Base-by-base conservation (phyloP, 2,113 vertebrate genomes). In the Xenotilapia flavipinnis region DNA sequence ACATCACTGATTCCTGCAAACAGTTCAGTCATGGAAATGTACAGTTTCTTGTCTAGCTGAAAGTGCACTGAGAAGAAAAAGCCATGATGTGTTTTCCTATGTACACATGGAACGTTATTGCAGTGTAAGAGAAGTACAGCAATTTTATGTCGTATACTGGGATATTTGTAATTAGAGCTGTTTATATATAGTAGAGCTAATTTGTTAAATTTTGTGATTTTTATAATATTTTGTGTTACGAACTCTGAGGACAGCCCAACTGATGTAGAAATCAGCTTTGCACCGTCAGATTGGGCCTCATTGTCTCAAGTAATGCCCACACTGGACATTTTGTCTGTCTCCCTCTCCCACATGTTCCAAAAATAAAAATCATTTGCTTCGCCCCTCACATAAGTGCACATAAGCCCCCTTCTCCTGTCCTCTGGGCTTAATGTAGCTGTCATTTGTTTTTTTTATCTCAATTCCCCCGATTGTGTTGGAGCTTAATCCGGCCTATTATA, bases 311-410 rank as follows among this genome's bases (percentile, higher is more conserved):
- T 9, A 12, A 40, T 81, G 31, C 81, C 51, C 31, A 70, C 53
- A 23, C 83, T 70, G 88, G 58, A 82, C 79, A 83, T 40, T 58
- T 84, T 86, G 87, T 91, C 88, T 87, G 36, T 54, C 45, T 84
- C 45, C 26, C 38, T 80, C 38, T 45, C 23, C 55, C 86, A 84
- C 80, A 83, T 28, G 36, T 42, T 90, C 87, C 86, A 82, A 92
- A 94, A 93, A 93, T 93, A 94, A 82, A 90, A 92, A 87, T 88
- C 4, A 79, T 89, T 88, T 86, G 83, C 86, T 73, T 58, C 40
- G 3, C 62, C 83, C 28, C 42, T 65, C 60, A 5, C 51, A 75
- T 38, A 86, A 79, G 47, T 70, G 87, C 68, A 82, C 85, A 86
- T 75, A 85, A 89, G 60, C 60, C 81, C 55, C 42, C 75, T 55